A percentile compares a stretch with the other conserved stretches of the same genome.
Conservation (phyloP, 2,888 invertebrate species). For the Dryococelus australis region DNA sequence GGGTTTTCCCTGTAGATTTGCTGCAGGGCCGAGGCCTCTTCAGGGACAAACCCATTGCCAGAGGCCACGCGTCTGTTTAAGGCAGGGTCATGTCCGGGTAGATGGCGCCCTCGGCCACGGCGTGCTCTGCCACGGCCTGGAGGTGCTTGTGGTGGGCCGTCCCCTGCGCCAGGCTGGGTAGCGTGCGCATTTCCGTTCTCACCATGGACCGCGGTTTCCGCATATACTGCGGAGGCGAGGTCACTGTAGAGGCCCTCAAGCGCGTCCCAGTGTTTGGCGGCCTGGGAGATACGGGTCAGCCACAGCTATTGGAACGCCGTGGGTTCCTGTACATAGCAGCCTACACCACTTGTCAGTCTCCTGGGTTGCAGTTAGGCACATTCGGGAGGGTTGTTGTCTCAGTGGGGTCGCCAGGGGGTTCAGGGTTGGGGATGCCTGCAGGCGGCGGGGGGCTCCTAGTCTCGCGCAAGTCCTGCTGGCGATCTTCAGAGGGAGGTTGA, state of each 20-base stretch:
- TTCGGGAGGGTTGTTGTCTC: not conserved
- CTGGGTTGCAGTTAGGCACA: not conserved
- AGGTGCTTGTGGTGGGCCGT: too few species aligned
- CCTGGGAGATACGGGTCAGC: not conserved
- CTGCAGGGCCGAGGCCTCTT: not conserved
- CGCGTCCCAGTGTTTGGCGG: not conserved
- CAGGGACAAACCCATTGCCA: not conserved
- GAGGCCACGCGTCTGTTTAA: not conserved
- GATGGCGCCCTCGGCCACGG: not conserved
- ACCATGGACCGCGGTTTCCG: not conserved
- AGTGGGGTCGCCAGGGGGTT: not conserved
- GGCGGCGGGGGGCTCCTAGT: not conserved
- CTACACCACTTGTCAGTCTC: not conserved
- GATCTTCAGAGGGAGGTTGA: too few species aligned
- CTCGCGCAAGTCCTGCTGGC: too few species aligned
- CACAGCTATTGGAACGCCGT: not conserved
- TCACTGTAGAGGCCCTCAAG: not conserved
- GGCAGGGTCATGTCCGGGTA: not conserved
- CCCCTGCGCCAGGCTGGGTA: too few species aligned
- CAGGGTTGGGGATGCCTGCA: not conserved
- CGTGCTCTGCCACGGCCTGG: not conserved
- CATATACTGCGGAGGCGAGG: not conserved
- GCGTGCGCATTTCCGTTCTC: not conserved
- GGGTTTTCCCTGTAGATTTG: not conserved
- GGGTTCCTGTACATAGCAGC: not conserved